Conservation (phyloP, 2,113 vertebrate genomes). For the Pteropus alecto region DNA sequence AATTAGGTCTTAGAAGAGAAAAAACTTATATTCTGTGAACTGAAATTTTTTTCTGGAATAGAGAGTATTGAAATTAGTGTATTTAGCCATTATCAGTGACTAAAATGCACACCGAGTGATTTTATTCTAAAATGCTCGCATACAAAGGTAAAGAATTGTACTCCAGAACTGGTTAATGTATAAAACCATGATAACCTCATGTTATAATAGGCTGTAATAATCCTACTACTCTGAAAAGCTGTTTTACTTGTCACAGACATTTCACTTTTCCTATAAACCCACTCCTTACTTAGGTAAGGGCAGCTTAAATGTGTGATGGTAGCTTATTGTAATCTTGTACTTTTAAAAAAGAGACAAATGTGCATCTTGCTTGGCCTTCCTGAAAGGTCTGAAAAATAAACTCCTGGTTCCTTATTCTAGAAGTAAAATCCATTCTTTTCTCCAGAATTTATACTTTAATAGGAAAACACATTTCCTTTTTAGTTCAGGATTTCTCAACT, state of each 20-base stretch:
- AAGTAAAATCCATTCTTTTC: conserved; percentile 44
- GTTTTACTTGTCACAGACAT: not conserved
- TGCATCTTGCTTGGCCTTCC: conserved; percentile 39
- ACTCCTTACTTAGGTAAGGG: conserved; percentile 23
- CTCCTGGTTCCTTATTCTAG: conserved; percentile 22
- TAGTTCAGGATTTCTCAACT: not conserved
- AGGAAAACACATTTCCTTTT: conserved; percentile 16
- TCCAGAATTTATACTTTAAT: not conserved
- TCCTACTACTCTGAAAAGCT: conserved; percentile 15
- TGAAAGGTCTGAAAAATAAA: conserved; percentile 45
- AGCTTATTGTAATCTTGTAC: conserved; percentile 1
- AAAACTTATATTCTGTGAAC: not conserved
- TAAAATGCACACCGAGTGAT: not conserved
- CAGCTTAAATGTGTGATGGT: not conserved
- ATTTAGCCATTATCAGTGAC: not conserved
- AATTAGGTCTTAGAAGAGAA: not conserved
- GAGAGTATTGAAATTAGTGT: not conserved
- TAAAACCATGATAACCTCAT: not conserved
- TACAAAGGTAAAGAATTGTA: not conserved
- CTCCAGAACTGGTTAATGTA: conserved; percentile 1
- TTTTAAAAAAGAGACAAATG: not conserved
- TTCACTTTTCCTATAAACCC: conserved; percentile 9
- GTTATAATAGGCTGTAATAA: not conserved
- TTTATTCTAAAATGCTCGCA: not conserved
- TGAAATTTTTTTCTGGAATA: not conserved